Base-by-base conservation (phyloP, 2,888 invertebrate genomes). In the Amiota minor region DNA sequence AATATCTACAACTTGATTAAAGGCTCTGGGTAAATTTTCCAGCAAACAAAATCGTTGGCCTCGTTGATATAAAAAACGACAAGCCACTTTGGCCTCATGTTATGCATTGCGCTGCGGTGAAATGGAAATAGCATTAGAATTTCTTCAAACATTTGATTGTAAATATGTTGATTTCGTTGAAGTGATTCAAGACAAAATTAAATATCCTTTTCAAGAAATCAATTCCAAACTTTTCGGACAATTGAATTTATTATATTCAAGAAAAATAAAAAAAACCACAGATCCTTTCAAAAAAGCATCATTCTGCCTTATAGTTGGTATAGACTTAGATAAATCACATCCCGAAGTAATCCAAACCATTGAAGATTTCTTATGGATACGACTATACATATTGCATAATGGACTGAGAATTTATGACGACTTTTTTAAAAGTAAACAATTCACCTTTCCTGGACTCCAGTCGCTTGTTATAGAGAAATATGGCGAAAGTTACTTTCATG, bases 331-430 rank as follows among this genome's bases (percentile, higher is more conserved):
- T 73, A 97, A 98, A 86, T 95, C 97, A 83, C 98, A 98, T 89
- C 91, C 94, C 0, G 97, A 98, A 89, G 95, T 98, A 56, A 96
- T 96, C 23, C 94, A 95, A 78, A 96, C 97, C 6, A 96, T 97
- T 0, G 98, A 99, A 87, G 98, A 98, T 90, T 98, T 98, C 88
- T 91, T 99, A 18, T 99, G 98, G 98, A 91, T 98, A 14, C 97
- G 97, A 89, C 91, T 99, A n/a, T 95, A 95, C 68, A 94, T 96
- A 86, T 93, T 98, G 65, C 92, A 93, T 79, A 35, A 35, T 35
- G 91, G 91, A 53, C 91, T 92, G 72, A 90, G 91, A 56, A 91
- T 91, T 14, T 92, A 91, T 50, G 91, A 92, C 73, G 91, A 92
- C 73, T 50, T 4, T 35, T 6, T 35, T 6, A 12, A 10, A 1